phyloP scores from a whole-genome alignment of 2,113 vertebrate species.

The Lichenostomus cassidix region DNA sequence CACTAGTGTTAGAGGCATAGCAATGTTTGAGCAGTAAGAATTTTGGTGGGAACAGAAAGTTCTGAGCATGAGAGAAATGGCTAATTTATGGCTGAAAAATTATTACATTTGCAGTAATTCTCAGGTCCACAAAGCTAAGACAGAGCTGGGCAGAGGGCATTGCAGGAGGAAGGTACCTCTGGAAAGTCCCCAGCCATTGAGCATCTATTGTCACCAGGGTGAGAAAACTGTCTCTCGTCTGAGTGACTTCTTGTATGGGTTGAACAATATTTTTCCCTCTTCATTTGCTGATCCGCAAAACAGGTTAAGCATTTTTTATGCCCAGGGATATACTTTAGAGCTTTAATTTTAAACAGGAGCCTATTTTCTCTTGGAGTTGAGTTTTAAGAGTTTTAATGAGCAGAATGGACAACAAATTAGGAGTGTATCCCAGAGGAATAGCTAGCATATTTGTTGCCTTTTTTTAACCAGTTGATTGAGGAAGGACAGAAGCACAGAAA shows the following conservation, averaged over 20 bases:
- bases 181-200: background rate
- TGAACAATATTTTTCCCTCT: background rate
- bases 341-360: background rate
- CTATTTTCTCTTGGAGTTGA: background rate
- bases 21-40: background rate
- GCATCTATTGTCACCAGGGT: background rate
- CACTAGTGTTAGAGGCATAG: background rate
- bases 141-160: background rate
- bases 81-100: background rate
- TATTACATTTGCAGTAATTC: background rate
- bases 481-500: background rate
- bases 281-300: background rate
- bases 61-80: background rate
- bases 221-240: background rate
- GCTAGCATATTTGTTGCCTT: background rate
- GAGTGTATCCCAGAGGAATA: background rate
- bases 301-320: background rate
- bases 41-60: background rate
- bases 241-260: accelerated
- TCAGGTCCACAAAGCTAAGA: background rate
- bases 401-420: background rate
- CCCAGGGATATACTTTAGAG: background rate
- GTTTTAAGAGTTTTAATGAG: background rate
- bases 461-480: background rate
- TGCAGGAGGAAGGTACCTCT: background rate